A percentile compares a stretch with the other conserved stretches of the same genome.
Evolutionary conservation across 2,888 invertebrate genomes (phyloP).

Genomic region (Lasius platythorax): DNA sequence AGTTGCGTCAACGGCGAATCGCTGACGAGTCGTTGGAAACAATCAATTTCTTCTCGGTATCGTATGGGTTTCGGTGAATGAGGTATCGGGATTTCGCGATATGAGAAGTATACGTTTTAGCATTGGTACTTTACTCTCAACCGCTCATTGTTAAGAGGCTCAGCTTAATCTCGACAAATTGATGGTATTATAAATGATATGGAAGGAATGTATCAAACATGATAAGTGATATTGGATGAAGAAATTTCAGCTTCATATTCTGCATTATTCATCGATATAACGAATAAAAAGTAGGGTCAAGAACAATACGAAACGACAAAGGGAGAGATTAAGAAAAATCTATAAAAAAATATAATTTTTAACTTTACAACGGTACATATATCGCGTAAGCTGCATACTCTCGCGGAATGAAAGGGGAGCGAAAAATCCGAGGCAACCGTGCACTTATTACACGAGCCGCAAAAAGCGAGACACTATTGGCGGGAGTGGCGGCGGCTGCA

Average conservation of each 20-base stretch:
- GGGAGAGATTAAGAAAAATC: neutral
- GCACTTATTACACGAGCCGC: constrained; percentile 51
- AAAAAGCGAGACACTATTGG: constrained; percentile 55
- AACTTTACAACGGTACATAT: neutral
- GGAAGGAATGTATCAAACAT: neutral
- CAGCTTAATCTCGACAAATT: constrained; percentile 6
- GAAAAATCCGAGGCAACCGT: constrained; percentile 34
- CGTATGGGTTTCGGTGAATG: constrained; percentile 28
- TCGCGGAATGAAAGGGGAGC: constrained; percentile 25
- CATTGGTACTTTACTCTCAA: neutral
- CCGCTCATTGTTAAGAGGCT: neutral
- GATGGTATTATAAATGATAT: neutral
- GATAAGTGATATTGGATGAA: neutral
- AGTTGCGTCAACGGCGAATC: constrained; percentile 42
- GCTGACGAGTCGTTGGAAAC: constrained; percentile 39
- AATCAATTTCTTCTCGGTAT: constrained; percentile 27
- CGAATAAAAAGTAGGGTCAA: neutral
- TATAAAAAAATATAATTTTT: neutral
- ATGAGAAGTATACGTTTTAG: neutral
- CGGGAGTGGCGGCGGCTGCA: neutral
- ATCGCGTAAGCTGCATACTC: neutral
- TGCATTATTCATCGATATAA: neutral
- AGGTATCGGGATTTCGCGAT: constrained; percentile 1
- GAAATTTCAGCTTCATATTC: neutral
- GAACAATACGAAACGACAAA: neutral